These are phyloP conservation scores for Autographa pulchrina DNA, from an alignment of 2,888 invertebrate species.

Conservation along the genomic window DNA sequence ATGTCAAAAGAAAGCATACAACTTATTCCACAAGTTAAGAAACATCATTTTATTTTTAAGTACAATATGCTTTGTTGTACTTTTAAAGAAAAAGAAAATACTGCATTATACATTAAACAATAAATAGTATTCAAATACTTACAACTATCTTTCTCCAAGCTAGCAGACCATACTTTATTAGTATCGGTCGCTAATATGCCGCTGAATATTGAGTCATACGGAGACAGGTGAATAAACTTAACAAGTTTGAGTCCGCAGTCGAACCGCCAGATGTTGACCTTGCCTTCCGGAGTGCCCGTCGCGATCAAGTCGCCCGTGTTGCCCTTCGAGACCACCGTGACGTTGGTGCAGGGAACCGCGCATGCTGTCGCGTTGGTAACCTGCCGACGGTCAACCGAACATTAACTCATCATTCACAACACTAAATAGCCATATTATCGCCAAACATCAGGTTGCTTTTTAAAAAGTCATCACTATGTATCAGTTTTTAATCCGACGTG, in stretches of 20 bases:
- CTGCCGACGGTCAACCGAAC: slow-evolving; percentile 50
- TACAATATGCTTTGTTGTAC: no score
- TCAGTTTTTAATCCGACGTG: slow-evolving; percentile 9
- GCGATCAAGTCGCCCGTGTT: slow-evolving; percentile 90
- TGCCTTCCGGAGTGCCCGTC: slow-evolving; percentile 90
- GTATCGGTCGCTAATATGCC: slow-evolving; percentile 81
- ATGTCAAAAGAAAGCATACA: slow-evolving; percentile 3
- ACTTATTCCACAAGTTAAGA: no score
- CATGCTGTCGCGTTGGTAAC: slow-evolving; percentile 95
- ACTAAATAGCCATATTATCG: slow-evolving; percentile 8
- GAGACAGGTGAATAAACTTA: slow-evolving; percentile 89
- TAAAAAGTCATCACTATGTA: slow-evolving; percentile 26
- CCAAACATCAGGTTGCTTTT: slow-evolving; percentile 16
- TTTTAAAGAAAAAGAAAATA: no score
- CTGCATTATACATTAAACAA: background rate
- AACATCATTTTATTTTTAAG: no score
- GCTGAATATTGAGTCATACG: slow-evolving; percentile 87
- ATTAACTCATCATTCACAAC: slow-evolving; percentile 17
- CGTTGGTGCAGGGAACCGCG: slow-evolving; percentile 89
- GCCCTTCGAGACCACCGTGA: slow-evolving; percentile 90
- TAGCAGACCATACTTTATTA: slow-evolving; percentile 85
- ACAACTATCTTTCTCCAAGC: slow-evolving; percentile 85
- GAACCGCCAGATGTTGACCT: slow-evolving; percentile 95
- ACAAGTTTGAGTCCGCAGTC: slow-evolving; percentile 93
- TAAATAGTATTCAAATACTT: slow-evolving; percentile 62